phyloP scores from a whole-genome alignment of 2,797 vertebrate species.

The Rhabdophis nuchalis region DNA sequence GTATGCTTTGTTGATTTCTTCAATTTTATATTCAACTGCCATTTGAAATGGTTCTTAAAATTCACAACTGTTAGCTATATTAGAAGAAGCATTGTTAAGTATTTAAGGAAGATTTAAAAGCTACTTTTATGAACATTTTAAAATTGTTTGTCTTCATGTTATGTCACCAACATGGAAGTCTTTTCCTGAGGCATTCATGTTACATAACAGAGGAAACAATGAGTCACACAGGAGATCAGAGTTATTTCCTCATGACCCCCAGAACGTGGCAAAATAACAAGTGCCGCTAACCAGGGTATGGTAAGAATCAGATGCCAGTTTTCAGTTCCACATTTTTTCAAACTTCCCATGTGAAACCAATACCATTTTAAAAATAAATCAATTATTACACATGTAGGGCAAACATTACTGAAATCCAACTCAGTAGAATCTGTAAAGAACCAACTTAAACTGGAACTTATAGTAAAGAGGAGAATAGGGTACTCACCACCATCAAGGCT shows the following conservation, averaged over 20 bases:
- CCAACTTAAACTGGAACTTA: neutral
- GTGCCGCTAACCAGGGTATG: neutral
- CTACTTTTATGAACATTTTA: neutral
- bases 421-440: neutral
- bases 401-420: neutral
- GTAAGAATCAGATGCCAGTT: neutral
- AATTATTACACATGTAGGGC: neutral
- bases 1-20: neutral
- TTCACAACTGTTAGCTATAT: neutral
- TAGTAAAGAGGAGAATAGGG: neutral
- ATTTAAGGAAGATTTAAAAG: neutral
- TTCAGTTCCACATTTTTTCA: neutral
- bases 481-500: constrained; percentile 91
- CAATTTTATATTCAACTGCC: neutral
- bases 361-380: neutral
- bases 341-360: neutral
- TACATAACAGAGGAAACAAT: neutral
- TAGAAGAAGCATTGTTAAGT: neutral
- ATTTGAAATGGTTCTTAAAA: neutral
- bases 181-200: neutral
- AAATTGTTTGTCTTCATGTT: neutral
- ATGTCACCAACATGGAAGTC: neutral
- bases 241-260: neutral
- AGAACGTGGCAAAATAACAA: neutral
- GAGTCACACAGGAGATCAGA: neutral